Base-by-base conservation (phyloP, 2,888 invertebrate genomes). In the Leptinotarsa tumamoca region DNA sequence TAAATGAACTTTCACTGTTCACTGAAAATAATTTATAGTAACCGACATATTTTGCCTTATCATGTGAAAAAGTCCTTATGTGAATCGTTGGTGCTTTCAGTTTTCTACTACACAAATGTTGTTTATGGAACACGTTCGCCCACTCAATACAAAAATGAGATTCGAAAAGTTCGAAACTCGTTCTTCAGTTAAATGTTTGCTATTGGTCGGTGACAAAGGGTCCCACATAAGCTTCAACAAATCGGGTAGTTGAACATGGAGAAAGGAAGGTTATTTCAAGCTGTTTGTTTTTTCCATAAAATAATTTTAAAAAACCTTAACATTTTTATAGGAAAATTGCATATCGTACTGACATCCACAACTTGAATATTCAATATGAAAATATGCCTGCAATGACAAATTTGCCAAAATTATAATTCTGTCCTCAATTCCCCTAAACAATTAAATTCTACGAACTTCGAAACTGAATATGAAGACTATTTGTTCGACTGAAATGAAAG, bases 121-220 rank as follows among this genome's bases (percentile, higher is more conserved):
- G 43, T 72, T 66, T 68, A 72, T 33, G 72, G 56, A 21, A 56
- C 72, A n/a, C 56, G 56, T 56, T 43, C 58, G 33, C 43, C 3
- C 15, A 43, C 72, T 18, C 23, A 66, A n/a, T 67, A 72, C 17
- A 67, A 14, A 50, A 63, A 66, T 33, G 67, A 67, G 33, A 72
- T 72, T 66, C 67, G 54, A 43, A 67, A 52, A 54, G 51, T 66
- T n/a, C 67, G 54, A 72, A 66, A 72, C 52, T 72, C 50, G 14
- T 72, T 67, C 17, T 67, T 72, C 13, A 54, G 72, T 49, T 56
- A 67, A 27, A 72, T 72, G 33, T 72, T 66, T 43, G 72, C 17
- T 66, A 72, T 67, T 72, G 49, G 72, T 51, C 52, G 54, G 33
- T 14, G 54, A 33, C 72, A 67, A 56, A 72, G 72, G 21, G 49